phyloP scores from a whole-genome alignment of 64 coral and sea anemone species.

The Porites australiensis region DNA sequence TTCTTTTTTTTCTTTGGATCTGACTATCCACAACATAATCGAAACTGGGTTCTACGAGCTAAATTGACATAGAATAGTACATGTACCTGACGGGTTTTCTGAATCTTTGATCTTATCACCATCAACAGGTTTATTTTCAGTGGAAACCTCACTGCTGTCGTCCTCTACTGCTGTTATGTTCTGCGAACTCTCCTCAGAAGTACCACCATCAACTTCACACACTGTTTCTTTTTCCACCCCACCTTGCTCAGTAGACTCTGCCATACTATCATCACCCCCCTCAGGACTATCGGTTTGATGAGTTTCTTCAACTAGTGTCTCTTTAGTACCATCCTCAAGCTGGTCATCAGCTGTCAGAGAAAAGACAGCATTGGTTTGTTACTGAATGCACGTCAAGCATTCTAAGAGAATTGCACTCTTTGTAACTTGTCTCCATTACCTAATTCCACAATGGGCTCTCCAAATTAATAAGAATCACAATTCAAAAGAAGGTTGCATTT shows the following conservation, averaged over 20 bases:
- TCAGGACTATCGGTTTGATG: not conserved
- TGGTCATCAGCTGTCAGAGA: conserved; percentile 69
- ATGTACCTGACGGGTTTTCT: not conserved
- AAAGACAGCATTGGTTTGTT: not conserved
- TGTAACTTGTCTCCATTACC: too few relatives aligned
- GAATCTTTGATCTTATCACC: not conserved
- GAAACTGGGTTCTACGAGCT: too few relatives aligned
- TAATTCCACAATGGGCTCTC: too few relatives aligned
- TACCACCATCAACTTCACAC: not conserved
- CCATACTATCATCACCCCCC: conserved; percentile 8
- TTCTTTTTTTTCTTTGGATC: too few relatives aligned
- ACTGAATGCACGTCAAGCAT: too few relatives aligned
- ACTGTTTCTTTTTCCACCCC: not conserved
- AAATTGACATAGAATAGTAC: too few relatives aligned
- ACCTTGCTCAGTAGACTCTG: not conserved
- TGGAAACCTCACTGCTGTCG: not conserved
- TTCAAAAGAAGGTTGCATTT: too few relatives aligned
- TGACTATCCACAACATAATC: too few relatives aligned
- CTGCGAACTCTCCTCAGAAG: not conserved
- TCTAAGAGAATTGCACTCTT: too few relatives aligned
- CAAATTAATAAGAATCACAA: too few relatives aligned
- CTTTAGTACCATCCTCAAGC: conserved; percentile 72
- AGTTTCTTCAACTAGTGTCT: not conserved
- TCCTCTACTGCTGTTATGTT: not conserved
- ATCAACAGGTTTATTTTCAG: not conserved